Evolutionary conservation across 92 coral and sea anemone genomes (phyloP).

Genomic region (Porites lobata): DNA sequence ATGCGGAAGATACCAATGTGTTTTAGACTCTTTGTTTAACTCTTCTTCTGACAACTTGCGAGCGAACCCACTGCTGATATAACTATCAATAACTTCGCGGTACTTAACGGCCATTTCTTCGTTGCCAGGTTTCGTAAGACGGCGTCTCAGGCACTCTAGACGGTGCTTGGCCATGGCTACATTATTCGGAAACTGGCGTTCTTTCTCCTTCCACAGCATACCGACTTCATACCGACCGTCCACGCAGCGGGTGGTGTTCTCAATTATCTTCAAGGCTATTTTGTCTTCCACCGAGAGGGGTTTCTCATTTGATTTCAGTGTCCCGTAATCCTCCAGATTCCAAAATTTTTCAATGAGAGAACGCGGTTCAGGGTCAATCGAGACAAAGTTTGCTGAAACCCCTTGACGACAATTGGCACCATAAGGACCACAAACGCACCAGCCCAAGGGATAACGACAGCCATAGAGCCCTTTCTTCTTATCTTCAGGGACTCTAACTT

Average conservation of each 20-base stretch:
- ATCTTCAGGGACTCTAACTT: conserved; percentile 61
- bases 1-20: too few relatives aligned
- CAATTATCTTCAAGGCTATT: conserved; percentile 35
- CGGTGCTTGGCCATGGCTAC: conserved; percentile 19
- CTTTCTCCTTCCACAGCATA: conserved; percentile 39
- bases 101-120: too few relatives aligned
- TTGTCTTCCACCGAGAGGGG: conserved; percentile 55
- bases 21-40: too few relatives aligned
- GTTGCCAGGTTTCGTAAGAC: too few relatives aligned
- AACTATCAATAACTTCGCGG: too few relatives aligned
- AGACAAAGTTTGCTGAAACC: conserved; percentile 50
- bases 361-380: conserved; percentile 13
- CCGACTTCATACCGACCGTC: conserved; percentile 67
- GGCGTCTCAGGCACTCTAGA: too few relatives aligned
- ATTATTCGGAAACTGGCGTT: conserved; percentile 36
- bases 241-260: conserved; percentile 39
- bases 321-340: conserved; percentile 41
- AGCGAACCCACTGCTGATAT: too few relatives aligned
- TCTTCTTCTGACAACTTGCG: too few relatives aligned
- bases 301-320: conserved; percentile 10
- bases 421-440: conserved; percentile 50
- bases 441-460: conserved; percentile 61
- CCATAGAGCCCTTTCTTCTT: conserved; percentile 51
- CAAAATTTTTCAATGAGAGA: neutral
- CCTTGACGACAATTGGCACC: neutral